A percentile compares a stretch with the other conserved stretches of the same genome.
Conservation (phyloP, 2,113 vertebrate species). For the Electrona antarctica region DNA sequence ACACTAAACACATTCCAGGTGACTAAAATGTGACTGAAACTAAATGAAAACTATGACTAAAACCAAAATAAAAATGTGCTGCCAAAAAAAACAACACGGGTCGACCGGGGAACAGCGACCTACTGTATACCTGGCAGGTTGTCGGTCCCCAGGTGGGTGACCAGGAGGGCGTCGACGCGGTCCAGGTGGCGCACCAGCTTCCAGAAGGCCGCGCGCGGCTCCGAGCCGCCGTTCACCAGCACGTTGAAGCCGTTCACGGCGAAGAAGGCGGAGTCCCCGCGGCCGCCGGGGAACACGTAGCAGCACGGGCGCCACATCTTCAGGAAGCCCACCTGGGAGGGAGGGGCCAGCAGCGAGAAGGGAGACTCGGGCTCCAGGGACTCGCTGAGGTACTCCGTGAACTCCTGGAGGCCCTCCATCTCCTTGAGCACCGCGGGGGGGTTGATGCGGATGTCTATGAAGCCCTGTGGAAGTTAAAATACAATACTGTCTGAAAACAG, state of each 20-base stretch:
- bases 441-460: conserved; percentile 84
- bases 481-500: too few species aligned
- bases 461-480: conserved; percentile 46
- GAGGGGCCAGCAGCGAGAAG: conserved; percentile 92
- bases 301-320: conserved; percentile 94
- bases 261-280: conserved; percentile 91
- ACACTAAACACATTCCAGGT: too few species aligned
- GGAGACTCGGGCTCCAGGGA: conserved; percentile 86
- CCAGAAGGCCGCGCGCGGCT: conserved; percentile 91
- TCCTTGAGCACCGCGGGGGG: conserved; percentile 73
- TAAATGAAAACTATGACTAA: too few species aligned
- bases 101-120: too few species aligned
- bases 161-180: conserved; percentile 89
- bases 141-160: conserved; percentile 88
- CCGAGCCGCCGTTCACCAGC: conserved; percentile 90
- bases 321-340: conserved; percentile 83
- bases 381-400: conserved; percentile 88
- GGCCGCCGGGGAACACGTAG: conserved; percentile 93
- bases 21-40: too few species aligned
- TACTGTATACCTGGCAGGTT: conserved; percentile 81
- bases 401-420: conserved; percentile 93
- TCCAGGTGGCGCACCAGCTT: conserved; percentile 96
- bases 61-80: too few species aligned
- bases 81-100: too few species aligned
- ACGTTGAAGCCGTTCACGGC: conserved; percentile 94